Conservation (phyloP, 2,888 invertebrate species). For the Leucophora obtusa region DNA sequence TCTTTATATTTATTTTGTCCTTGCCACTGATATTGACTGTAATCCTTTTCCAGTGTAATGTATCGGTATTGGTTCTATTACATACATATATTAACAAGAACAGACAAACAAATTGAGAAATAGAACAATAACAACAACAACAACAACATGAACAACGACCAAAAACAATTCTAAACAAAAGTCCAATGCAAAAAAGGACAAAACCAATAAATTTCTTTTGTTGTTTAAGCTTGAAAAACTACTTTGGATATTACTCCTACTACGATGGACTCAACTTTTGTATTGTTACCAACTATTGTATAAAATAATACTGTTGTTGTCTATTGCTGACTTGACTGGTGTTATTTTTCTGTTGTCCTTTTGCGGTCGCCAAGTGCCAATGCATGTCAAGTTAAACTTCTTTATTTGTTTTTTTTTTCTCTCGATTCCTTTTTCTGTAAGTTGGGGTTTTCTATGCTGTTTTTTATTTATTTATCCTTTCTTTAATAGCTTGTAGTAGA, state of each 20-base stretch:
- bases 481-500: not conserved
- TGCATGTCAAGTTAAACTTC: slow-evolving; percentile 59
- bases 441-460: not conserved
- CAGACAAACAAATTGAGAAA: slow-evolving; percentile 38
- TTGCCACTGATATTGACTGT: slow-evolving; percentile 60
- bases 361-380: slow-evolving; percentile 60
- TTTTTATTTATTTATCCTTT: slow-evolving; percentile 27
- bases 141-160: slow-evolving; percentile 8
- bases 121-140: slow-evolving; percentile 20
- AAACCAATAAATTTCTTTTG: slow-evolving; percentile 58
- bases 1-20: slow-evolving; percentile 40
- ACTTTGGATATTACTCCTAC: slow-evolving; percentile 39
- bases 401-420: slow-evolving; percentile 26
- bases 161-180: slow-evolving; percentile 28
- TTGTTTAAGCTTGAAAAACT: slow-evolving; percentile 48
- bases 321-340: not conserved
- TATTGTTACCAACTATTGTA: not conserved
- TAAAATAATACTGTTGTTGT: slow-evolving; percentile 23
- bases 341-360: slow-evolving; percentile 45
- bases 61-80: slow-evolving; percentile 48
- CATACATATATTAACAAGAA: slow-evolving; percentile 14
- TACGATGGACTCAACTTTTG: not conserved
- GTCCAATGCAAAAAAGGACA: slow-evolving; percentile 24
- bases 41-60: slow-evolving; percentile 55
- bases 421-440: not conserved